Base-by-base conservation (phyloP, 1,140 invertebrate genomes). In the Triops longicaudatus region DNA sequence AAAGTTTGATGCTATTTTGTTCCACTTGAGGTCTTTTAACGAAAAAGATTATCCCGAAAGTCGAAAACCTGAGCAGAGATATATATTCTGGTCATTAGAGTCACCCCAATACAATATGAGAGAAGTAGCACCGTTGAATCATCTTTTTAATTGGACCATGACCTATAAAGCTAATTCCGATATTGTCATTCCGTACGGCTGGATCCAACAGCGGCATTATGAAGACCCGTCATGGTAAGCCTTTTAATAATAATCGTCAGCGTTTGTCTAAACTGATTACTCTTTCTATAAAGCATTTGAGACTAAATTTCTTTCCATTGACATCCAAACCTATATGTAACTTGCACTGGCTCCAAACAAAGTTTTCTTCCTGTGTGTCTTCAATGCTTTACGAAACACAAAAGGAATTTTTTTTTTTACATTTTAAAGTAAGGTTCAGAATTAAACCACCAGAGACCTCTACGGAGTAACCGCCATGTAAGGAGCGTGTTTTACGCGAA, bases 81-180 rank as follows among this genome's bases (percentile, higher is more conserved):
- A 78, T 75, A 79, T 81, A 9, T 72, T 80, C 7, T 81, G 80
- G 63, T 78, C 78, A 1, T 75, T 81, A 76, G 81, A 81, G 71
- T 77, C 81, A 14, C 78, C 76, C 10, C 44, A 50, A 10, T 71
- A 76, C 31, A 76, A 74, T 9, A 26, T 28, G 26, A n/a, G 31
- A 31, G 73, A 78, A 7, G 41, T 79, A 9, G 71, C 41, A 6
- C 71, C 37, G 17, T 78, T 82, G 27, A 41, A 78, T 1, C 77
- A 77, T 10, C 72, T 82, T 17, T 85, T 86, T 81, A 86, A 87
- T 79, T 86, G 85, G 85, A 86, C 85, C 0, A 84, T 85, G 83
- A 85, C 85, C 0, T 85, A 86, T 76, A 79, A 84, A 11, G 71
- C 31, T 12, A 83, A 85, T 76, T 85, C 84, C 0, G 84, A 84